Evolutionary conservation across 2,888 invertebrate genomes (phyloP).

Genomic region (Carterocephalus palaemon): DNA sequence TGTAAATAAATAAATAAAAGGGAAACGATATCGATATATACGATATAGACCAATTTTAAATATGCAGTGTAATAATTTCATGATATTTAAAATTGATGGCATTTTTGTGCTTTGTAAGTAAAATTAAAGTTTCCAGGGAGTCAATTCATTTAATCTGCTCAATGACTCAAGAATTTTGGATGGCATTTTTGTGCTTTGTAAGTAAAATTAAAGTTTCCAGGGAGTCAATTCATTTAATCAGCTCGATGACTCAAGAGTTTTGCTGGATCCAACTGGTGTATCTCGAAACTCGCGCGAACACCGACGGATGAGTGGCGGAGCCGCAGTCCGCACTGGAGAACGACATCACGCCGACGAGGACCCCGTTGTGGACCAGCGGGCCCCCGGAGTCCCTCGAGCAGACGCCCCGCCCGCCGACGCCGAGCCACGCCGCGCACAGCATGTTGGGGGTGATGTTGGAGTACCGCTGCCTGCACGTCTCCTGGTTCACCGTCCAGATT

Average conservation of each 20-base stretch:
- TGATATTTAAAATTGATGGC: too few species aligned
- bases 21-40: too few species aligned
- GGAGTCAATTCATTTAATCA: too few species aligned
- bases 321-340: constrained; percentile 30
- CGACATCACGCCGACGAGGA: constrained; percentile 31
- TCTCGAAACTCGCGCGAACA: constrained; percentile 31
- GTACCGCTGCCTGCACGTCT: constrained; percentile 38
- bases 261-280: constrained; percentile 32
- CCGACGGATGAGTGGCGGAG: constrained; percentile 28
- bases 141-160: too few species aligned
- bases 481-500: constrained; percentile 41
- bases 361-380: constrained; percentile 31
- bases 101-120: too few species aligned
- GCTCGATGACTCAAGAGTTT: constrained; percentile 30
- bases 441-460: constrained; percentile 42
- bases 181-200: too few species aligned
- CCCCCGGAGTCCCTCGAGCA: constrained; percentile 32
- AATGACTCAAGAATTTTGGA: constrained; percentile 29
- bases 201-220: too few species aligned
- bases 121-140: too few species aligned
- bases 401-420: constrained; percentile 25
- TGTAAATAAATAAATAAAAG: too few species aligned
- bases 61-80: too few species aligned
- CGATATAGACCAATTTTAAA: too few species aligned
- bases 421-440: constrained; percentile 31